Conservation (phyloP, 1,140 invertebrate species). For the Berghia stephanieae region DNA sequence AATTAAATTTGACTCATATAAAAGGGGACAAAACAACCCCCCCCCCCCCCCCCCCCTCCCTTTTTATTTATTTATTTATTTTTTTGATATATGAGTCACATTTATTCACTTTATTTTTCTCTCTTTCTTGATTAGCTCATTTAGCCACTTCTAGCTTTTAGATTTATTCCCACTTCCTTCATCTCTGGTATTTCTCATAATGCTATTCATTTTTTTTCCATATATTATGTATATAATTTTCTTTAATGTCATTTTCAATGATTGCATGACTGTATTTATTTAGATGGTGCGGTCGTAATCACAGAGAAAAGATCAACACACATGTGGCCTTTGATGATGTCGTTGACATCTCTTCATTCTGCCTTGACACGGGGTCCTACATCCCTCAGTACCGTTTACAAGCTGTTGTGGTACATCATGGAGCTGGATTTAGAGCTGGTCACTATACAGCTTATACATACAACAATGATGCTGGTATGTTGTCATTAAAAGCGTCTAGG, state of each 20-base stretch:
- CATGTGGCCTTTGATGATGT: constrained; percentile 53
- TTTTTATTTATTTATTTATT: no score
- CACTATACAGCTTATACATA: constrained; percentile 58
- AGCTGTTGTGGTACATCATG: constrained; percentile 58
- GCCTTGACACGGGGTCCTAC: constrained; percentile 17
- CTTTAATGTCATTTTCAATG: neutral
- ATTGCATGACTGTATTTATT: constrained; percentile 14
- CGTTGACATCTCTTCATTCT: constrained; percentile 51
- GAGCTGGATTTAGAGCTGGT: constrained; percentile 55
- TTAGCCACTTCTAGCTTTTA: no score
- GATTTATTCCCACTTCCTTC: no score
- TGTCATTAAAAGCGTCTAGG: no score
- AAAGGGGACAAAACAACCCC: no score
- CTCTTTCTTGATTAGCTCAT: no score
- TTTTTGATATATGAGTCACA: no score
- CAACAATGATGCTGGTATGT: constrained; percentile 51
- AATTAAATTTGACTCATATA: no score
- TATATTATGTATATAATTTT: neutral
- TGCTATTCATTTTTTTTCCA: no score
- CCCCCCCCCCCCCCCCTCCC: no score
- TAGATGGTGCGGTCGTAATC: constrained; percentile 56
- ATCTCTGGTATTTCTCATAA: no score
- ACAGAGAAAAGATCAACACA: constrained; percentile 55
- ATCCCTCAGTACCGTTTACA: constrained; percentile 43
- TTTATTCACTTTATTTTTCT: no score